These are phyloP conservation scores for Luscinia luscinia DNA, from an alignment of 2,797 vertebrate species.

Conservation along the genomic window DNA sequence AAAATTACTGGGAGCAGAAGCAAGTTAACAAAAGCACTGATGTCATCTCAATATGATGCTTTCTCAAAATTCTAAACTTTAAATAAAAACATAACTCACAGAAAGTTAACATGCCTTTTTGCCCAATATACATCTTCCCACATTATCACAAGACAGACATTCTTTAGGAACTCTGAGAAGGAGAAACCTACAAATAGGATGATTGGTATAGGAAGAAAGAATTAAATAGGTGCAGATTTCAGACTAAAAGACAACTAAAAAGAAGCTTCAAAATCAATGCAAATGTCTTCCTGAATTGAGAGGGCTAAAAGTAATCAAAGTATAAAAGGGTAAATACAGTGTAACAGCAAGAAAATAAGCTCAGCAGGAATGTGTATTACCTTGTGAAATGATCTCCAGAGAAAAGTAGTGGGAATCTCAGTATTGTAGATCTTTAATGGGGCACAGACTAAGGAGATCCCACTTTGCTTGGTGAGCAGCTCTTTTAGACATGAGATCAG, in stretches of 20 bases:
- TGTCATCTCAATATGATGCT: neutral
- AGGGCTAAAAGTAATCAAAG: neutral
- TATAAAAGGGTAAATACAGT: neutral
- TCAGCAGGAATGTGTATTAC: neutral
- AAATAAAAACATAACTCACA: constrained; percentile 16
- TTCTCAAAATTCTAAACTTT: neutral
- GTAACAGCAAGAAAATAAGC: neutral
- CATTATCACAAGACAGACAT: constrained; percentile 32
- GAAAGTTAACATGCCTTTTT: constrained; percentile 11
- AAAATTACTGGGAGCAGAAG: constrained; percentile 3
- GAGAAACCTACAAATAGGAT: constrained; percentile 1
- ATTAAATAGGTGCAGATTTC: neutral
- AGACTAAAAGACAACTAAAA: neutral
- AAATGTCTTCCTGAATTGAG: neutral
- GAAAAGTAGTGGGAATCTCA: neutral
- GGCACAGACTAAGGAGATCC: neutral
- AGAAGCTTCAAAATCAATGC: neutral
- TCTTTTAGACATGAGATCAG: neutral
- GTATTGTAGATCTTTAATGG: neutral
- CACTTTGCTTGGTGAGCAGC: neutral
- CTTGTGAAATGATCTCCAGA: neutral
- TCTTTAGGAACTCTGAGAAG: neutral
- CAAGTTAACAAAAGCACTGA: neutral
- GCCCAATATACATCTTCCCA: neutral
- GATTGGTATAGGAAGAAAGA: neutral